Percentiles rank a stretch among this genome's conserved stretches.
phyloP scores from a whole-genome alignment of 1,140 invertebrate genomes.

The Thaumetopoea pityocampa region DNA sequence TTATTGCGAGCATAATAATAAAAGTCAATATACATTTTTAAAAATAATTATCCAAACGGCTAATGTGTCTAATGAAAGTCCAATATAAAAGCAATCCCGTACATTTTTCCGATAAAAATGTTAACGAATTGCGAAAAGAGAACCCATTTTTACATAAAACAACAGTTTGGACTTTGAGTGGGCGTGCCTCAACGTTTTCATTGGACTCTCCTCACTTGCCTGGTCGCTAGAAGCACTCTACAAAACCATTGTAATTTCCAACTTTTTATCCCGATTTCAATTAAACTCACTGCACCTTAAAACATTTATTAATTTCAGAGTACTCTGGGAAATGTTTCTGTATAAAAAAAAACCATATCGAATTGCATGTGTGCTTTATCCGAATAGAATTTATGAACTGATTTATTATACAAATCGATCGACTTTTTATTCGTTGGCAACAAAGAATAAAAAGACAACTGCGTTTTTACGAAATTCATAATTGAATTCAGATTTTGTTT shows the following conservation, averaged over 20 bases:
- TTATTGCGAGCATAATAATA: neutral
- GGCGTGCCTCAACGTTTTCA: constrained; percentile 16
- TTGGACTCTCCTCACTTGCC: constrained; percentile 15
- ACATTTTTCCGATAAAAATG: constrained; percentile 15
- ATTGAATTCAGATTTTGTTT: too few species aligned
- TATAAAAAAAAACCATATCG: too few species aligned
- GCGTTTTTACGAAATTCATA: too few species aligned
- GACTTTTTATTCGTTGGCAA: too few species aligned
- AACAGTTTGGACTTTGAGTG: constrained; percentile 13
- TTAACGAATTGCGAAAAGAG: constrained; percentile 10
- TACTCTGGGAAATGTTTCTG: too few species aligned
- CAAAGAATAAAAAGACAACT: too few species aligned
- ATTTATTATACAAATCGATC: too few species aligned
- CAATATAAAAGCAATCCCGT: constrained; percentile 9
- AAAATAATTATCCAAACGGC: neutral
- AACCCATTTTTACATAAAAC: constrained; percentile 20
- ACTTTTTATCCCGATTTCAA: constrained; percentile 20
- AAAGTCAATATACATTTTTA: neutral
- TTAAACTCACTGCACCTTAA: constrained; percentile 16
- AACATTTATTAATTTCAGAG: too few species aligned
- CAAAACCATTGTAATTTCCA: constrained; percentile 23
- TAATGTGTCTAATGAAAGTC: constrained; percentile 5
- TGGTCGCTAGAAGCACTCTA: constrained; percentile 8
- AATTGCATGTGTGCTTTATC: too few species aligned
- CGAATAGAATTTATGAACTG: too few species aligned